Evolutionary conservation across 2,888 invertebrate genomes (phyloP).

Genomic region (Megamerina dolium): DNA sequence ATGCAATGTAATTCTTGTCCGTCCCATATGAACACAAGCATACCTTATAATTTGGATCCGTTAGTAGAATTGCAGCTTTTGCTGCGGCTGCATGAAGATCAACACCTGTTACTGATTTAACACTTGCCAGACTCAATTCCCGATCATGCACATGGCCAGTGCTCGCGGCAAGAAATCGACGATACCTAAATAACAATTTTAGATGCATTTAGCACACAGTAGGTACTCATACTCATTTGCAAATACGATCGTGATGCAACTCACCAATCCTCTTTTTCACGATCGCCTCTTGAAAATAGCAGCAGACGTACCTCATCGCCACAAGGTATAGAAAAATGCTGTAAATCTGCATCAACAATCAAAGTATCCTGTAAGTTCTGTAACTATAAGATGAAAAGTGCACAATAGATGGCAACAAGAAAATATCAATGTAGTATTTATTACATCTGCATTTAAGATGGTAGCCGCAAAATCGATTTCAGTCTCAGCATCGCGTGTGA

Average conservation of each 20-base stretch:
- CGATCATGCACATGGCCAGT: slow-evolving; percentile 40
- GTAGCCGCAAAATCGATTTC: slow-evolving; percentile 40
- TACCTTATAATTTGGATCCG: slow-evolving; percentile 25
- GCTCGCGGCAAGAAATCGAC: slow-evolving; percentile 44
- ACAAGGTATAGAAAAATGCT: slow-evolving; percentile 39
- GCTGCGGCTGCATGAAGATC: slow-evolving; percentile 40
- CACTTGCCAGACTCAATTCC: slow-evolving; percentile 40
- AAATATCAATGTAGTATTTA: slow-evolving; percentile 2
- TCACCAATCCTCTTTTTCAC: slow-evolving; percentile 48
- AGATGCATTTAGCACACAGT: no score
- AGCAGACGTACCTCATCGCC: slow-evolving; percentile 46
- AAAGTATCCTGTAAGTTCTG: slow-evolving; percentile 35
- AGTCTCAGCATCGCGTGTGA: slow-evolving; percentile 13
- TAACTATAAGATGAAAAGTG: slow-evolving; percentile 27
- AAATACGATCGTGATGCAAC: no score
- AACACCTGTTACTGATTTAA: slow-evolving; percentile 37
- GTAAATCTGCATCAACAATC: slow-evolving; percentile 31
- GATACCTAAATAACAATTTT: no score
- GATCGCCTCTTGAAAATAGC: slow-evolving; percentile 43
- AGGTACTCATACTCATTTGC: no score
- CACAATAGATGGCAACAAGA: neutral
- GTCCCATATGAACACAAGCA: no score
- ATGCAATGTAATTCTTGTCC: no score
- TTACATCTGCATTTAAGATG: slow-evolving; percentile 43
- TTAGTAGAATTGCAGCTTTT: slow-evolving; percentile 32